Conservation (phyloP, 2,797 vertebrate species). For the Danio kyathit region DNA sequence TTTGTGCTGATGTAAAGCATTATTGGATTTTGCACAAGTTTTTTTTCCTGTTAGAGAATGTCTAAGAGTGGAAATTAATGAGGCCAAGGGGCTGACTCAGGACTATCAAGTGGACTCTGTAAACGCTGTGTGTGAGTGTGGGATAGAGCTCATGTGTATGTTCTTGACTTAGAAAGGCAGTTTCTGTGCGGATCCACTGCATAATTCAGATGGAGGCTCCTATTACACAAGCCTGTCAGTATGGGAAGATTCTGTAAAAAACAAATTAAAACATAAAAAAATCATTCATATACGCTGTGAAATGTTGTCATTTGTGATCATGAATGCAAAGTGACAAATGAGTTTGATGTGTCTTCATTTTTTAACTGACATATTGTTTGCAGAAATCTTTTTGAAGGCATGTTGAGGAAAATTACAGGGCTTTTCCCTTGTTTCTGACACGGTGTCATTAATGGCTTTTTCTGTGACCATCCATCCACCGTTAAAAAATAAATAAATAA, state of each 20-base stretch:
- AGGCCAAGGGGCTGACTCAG: neutral
- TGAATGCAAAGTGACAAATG: conserved; percentile 46
- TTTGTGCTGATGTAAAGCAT: conserved; percentile 26
- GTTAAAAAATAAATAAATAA: too few species aligned
- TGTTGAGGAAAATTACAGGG: neutral
- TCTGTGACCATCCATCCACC: too few species aligned
- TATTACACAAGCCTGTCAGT: conserved; percentile 73
- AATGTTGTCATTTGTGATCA: conserved; percentile 69
- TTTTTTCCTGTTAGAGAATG: neutral
- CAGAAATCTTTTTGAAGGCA: conserved; percentile 1
- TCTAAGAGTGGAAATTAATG: neutral
- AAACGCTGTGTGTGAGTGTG: neutral
- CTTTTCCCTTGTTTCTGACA: neutral
- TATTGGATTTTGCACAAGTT: conserved; percentile 10
- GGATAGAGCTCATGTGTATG: conserved; percentile 32
- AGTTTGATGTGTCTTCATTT: conserved; percentile 63
- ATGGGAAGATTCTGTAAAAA: conserved; percentile 69
- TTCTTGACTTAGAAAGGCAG: conserved; percentile 54
- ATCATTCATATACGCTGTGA: conserved; percentile 68
- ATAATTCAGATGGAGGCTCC: conserved; percentile 78
- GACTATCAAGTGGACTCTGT: neutral
- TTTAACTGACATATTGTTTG: conserved; percentile 1
- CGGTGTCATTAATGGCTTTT: too few species aligned
- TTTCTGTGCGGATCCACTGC: conserved; percentile 69
- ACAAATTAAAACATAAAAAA: too few species aligned